Conservation (phyloP, 2,888 invertebrate genomes). For the Phragmatobia fuliginosa region DNA sequence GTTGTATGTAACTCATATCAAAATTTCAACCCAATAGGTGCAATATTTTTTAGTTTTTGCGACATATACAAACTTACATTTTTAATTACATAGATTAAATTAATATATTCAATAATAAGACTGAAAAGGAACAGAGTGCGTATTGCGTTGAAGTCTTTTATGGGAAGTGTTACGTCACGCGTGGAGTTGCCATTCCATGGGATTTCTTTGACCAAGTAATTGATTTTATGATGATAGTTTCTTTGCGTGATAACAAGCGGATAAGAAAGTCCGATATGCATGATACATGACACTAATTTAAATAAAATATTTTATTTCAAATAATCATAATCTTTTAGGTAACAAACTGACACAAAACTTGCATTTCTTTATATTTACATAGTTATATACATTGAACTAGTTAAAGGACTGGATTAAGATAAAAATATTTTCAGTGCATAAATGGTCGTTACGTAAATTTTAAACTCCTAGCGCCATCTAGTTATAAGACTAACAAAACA, state of each 20-base stretch:
- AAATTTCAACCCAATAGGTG: not conserved
- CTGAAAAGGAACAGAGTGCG: slow-evolving; percentile 34
- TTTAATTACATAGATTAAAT: not conserved
- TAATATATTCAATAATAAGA: slow-evolving; percentile 29
- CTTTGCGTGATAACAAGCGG: not conserved
- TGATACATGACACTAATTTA: slow-evolving; percentile 17
- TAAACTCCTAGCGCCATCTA: slow-evolving; percentile 60
- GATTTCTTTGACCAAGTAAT: not conserved
- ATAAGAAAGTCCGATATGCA: not conserved
- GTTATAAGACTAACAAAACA: not conserved
- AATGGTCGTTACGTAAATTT: slow-evolving; percentile 16
- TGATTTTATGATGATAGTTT: not conserved
- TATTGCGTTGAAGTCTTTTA: slow-evolving; percentile 67
- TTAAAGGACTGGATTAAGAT: slow-evolving; percentile 17
- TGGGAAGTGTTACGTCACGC: slow-evolving; percentile 49
- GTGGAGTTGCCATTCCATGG: slow-evolving; percentile 22
- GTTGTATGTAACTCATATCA: not conserved
- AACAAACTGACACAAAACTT: not conserved
- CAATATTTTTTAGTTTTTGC: no score
- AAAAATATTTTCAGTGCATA: slow-evolving; percentile 20
- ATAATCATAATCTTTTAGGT: not conserved
- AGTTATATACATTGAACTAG: not conserved
- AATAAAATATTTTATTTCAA: slow-evolving; percentile 18
- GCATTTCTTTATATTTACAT: not conserved
- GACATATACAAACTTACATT: not conserved